Conservation (phyloP, 2,888 invertebrate genomes). For the Synanthedon andrenaeformis region DNA sequence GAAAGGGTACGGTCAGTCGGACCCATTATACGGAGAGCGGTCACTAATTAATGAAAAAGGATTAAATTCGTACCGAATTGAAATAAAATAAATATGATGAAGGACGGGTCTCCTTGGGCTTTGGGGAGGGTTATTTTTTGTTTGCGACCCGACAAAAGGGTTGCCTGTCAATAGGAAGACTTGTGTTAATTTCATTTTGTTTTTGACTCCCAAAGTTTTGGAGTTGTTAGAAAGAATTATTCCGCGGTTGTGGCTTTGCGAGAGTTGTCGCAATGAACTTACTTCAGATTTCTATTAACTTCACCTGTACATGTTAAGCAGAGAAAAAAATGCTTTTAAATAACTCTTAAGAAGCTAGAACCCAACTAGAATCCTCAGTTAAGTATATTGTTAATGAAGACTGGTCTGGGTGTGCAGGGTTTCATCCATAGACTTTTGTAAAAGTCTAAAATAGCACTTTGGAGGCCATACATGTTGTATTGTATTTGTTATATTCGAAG, state of each 20-base stretch:
- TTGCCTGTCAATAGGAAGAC: background rate
- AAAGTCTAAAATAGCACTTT: too few species aligned
- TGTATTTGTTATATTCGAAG: too few species aligned
- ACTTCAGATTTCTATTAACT: background rate
- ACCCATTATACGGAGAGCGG: constrained; percentile 50
- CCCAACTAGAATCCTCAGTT: too few species aligned
- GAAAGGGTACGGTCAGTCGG: constrained; percentile 24
- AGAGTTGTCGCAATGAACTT: background rate
- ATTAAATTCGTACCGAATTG: constrained; percentile 68
- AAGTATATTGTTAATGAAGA: too few species aligned
- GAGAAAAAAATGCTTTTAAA: background rate
- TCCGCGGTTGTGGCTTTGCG: background rate
- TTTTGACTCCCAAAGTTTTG: background rate
- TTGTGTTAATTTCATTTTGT: background rate
- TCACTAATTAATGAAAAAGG: constrained; percentile 71
- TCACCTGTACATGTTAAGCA: background rate
- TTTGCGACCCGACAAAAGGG: background rate
- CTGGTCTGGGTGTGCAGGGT: too few species aligned
- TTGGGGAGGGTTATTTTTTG: constrained; percentile 6
- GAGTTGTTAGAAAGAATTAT: background rate
- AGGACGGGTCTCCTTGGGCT: constrained; percentile 44
- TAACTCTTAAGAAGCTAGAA: too few species aligned
- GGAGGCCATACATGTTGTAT: too few species aligned
- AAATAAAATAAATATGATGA: constrained; percentile 71
- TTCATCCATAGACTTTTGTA: too few species aligned